Conservation (phyloP, 2,113 vertebrate genomes). For the Corapipo altera region DNA sequence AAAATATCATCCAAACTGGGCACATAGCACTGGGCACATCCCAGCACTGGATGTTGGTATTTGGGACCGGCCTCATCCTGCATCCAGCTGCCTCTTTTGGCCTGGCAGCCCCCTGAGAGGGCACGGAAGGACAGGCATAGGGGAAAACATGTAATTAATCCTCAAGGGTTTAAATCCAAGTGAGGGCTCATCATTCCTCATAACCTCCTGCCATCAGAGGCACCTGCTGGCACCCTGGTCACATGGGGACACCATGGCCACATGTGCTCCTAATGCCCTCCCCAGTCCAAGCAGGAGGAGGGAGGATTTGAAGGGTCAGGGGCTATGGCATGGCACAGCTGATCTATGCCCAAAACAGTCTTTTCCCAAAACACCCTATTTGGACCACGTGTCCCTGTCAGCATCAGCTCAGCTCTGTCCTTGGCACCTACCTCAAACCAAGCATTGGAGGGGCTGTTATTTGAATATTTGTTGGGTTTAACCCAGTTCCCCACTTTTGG, state of each 20-base stretch:
- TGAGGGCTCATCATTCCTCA: neutral
- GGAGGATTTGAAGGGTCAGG: neutral
- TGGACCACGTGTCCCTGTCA: neutral
- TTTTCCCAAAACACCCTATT: neutral
- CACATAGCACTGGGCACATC: neutral
- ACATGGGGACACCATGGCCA: neutral
- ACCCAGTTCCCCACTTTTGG: neutral
- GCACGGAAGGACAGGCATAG: neutral
- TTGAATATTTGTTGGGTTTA: neutral
- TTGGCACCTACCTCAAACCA: neutral
- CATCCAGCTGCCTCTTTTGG: neutral
- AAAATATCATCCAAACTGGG: neutral
- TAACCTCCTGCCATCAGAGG: neutral
- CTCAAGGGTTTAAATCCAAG: neutral
- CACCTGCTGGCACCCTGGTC: neutral
- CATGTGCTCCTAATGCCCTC: neutral
- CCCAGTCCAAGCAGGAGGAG: neutral
- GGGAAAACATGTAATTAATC: neutral
- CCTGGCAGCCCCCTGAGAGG: rapidly evolving
- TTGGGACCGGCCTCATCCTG: neutral
- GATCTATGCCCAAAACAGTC: neutral
- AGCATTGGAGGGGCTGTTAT: neutral
- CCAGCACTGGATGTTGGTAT: neutral
- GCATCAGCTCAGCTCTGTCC: neutral
- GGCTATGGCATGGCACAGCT: neutral